Percentiles rank a stretch among this genome's conserved stretches.
Conservation (phyloP, 2,113 vertebrate species). For the Tetraodon nigroviridis region DNA sequence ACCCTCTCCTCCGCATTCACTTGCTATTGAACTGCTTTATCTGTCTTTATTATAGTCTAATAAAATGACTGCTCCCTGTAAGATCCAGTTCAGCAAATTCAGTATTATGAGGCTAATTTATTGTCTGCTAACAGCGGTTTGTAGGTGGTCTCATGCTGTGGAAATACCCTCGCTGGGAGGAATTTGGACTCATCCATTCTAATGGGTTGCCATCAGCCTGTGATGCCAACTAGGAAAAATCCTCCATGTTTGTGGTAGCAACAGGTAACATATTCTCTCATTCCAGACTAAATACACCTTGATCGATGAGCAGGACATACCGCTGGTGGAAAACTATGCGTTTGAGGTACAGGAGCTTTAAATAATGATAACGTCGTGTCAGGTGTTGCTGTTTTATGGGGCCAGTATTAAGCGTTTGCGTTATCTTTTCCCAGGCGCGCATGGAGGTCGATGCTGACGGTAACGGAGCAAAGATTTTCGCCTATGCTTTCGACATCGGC, state of each 20-base stretch:
- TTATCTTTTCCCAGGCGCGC: conserved; percentile 77
- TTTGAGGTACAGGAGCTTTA: conserved; percentile 83
- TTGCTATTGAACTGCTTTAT: no score
- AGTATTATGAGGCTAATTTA: no score
- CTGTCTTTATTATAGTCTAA: no score
- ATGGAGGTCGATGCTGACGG: conserved; percentile 99
- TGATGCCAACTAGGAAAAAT: no score
- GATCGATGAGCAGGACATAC: conserved; percentile 97
- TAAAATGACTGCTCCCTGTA: no score
- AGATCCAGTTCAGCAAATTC: no score
- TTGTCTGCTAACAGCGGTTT: no score
- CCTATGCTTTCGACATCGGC: conserved; percentile 94
- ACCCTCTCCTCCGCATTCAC: no score
- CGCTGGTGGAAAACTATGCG: conserved; percentile 94
- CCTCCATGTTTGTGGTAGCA: not conserved
- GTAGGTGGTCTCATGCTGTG: not conserved
- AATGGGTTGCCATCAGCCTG: no score
- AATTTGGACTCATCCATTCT: not conserved
- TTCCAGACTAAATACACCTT: conserved; percentile 95
- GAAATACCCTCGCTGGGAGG: not conserved
- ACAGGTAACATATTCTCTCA: conserved; percentile 4
- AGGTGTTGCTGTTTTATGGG: not conserved
- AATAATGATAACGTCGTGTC: not conserved
- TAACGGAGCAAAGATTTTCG: conserved; percentile 97
- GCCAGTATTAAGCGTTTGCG: accelerated